Conservation (phyloP, 2,888 invertebrate species). For the Ophioninae sp. region DNA sequence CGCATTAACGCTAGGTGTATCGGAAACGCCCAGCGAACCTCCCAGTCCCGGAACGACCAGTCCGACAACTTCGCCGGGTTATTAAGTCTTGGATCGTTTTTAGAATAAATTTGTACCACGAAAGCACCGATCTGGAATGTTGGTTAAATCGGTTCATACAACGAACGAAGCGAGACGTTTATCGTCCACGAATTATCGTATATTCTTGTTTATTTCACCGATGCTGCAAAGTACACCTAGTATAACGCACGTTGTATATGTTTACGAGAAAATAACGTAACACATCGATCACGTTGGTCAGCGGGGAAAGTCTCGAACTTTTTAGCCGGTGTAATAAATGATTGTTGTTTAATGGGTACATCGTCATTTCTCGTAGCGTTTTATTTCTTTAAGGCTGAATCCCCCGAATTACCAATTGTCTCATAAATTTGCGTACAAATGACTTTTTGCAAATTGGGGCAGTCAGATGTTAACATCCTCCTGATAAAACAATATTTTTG, state of each 20-base stretch:
- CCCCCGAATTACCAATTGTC: not conserved
- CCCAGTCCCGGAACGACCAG: slow-evolving; percentile 72
- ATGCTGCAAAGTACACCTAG: slow-evolving; percentile 49
- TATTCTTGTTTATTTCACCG: slow-evolving; percentile 46
- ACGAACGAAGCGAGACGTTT: not conserved
- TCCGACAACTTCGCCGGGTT: slow-evolving; percentile 73
- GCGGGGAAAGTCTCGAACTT: not conserved
- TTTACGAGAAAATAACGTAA: slow-evolving; percentile 39
- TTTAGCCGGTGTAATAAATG: slow-evolving; percentile 7
- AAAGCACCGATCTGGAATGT: not conserved
- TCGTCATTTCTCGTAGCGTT: not conserved
- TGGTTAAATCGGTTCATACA: not conserved
- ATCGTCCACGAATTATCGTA: slow-evolving; percentile 35
- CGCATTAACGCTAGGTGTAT: slow-evolving; percentile 74
- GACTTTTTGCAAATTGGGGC: not conserved
- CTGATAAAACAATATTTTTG: not conserved
- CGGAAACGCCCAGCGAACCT: slow-evolving; percentile 69
- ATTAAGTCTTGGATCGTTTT: slow-evolving; percentile 60
- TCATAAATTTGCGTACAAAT: not conserved
- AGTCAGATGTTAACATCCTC: not conserved
- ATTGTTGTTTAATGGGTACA: not conserved
- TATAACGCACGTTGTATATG: slow-evolving; percentile 44
- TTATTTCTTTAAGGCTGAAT: not conserved
- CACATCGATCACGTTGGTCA: slow-evolving; percentile 22
- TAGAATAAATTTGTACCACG: slow-evolving; percentile 13